Evolutionary conservation across 1,140 invertebrate species (phyloP).

Genomic region (Drosophila elegans): DNA sequence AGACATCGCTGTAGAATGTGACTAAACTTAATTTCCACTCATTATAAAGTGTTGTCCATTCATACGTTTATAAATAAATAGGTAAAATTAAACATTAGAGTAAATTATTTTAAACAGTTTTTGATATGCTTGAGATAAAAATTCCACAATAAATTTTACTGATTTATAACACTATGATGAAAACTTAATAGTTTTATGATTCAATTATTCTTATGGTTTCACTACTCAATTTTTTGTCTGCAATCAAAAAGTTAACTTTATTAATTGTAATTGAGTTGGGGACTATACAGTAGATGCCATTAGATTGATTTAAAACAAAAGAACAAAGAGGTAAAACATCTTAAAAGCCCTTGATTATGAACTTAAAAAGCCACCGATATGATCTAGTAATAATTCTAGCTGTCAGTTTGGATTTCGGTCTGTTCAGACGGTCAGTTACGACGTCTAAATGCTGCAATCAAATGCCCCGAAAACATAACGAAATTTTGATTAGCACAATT

Average conservation of each 20-base stretch:
- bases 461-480: slow-evolving; percentile 53
- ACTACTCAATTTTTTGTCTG: background rate
- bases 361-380: slow-evolving; percentile 11
- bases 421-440: slow-evolving; percentile 18
- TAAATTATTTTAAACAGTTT: too few relatives aligned
- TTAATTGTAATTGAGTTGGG: background rate
- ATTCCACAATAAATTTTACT: too few relatives aligned
- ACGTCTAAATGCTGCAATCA: slow-evolving; percentile 70
- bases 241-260: background rate
- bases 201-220: background rate
- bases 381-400: slow-evolving; percentile 11
- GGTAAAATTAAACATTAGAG: background rate
- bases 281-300: slow-evolving; percentile 6
- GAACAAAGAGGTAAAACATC: background rate
- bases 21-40: slow-evolving; percentile 69
- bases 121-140: too few relatives aligned
- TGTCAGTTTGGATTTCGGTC: slow-evolving; percentile 13
- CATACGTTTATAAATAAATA: background rate
- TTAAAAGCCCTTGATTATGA: slow-evolving; percentile 8
- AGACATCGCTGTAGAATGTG: slow-evolving; percentile 63
- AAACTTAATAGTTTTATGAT: too few relatives aligned
- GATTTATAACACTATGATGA: too few relatives aligned
- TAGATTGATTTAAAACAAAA: slow-evolving; percentile 4
- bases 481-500: slow-evolving; percentile 80
- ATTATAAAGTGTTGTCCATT: background rate